Conservation (phyloP, 2,797 vertebrate species). For the Lemur catta region DNA sequence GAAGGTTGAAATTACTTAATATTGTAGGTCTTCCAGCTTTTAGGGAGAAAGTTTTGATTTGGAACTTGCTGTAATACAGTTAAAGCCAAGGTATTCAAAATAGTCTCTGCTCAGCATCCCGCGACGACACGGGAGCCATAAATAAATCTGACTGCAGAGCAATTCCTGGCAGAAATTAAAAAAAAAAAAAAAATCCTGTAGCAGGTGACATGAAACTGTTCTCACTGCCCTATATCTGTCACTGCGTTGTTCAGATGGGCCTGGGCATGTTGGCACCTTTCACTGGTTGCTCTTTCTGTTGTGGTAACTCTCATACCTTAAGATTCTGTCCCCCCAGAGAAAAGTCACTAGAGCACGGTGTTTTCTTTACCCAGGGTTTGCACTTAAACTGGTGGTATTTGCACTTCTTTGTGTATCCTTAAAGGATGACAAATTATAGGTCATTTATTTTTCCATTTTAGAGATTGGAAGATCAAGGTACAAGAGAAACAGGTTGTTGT, state of each 20-base stretch:
- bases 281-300: not conserved
- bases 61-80: not conserved
- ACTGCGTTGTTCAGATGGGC: fast-evolving
- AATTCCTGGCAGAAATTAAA: constrained; percentile 22
- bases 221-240: not conserved
- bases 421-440: not conserved
- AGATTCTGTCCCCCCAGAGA: not conserved
- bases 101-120: not conserved
- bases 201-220: not conserved
- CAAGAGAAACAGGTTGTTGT: not conserved
- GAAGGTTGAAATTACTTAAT: not conserved
- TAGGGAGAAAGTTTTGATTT: not conserved
- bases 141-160: constrained; percentile 20
- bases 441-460: not conserved
- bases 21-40: not conserved
- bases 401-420: not conserved
- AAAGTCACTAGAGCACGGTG: not conserved
- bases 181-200: not conserved
- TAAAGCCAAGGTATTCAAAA: not conserved
- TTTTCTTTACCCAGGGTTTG: not conserved
- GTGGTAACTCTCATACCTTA: not conserved
- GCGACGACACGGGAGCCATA: fast-evolving
- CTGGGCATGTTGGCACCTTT: fast-evolving
- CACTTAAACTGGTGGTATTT: not conserved
- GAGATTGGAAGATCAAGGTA: not conserved